Conservation (phyloP, 2,888 invertebrate species). For the Coleophora deauratella region DNA sequence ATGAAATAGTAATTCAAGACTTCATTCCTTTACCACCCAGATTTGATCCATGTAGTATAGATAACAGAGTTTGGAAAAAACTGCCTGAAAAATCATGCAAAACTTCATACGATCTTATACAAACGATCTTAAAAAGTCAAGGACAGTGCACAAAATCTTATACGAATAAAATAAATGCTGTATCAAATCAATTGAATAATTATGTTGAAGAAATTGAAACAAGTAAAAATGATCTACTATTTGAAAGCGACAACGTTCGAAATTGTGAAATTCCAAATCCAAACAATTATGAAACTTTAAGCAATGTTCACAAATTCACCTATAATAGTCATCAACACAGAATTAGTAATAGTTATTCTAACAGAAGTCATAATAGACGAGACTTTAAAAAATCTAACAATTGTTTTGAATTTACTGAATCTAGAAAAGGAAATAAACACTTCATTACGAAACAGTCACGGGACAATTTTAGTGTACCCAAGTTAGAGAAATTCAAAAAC, state of each 20-base stretch:
- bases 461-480: slow-evolving; percentile 26
- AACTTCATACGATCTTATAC: slow-evolving; percentile 45
- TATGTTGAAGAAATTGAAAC: neutral
- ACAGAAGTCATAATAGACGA: neutral
- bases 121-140: slow-evolving; percentile 34
- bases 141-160: slow-evolving; percentile 1
- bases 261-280: too few relatives aligned
- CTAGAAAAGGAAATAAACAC: slow-evolving; percentile 10
- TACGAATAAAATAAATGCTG: too few relatives aligned
- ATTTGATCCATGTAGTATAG: slow-evolving; percentile 1
- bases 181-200: neutral
- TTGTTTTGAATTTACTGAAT: slow-evolving; percentile 2
- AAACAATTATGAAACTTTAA: too few relatives aligned
- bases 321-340: slow-evolving; percentile 36
- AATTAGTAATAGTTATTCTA: slow-evolving; percentile 5
- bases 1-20: slow-evolving; percentile 22
- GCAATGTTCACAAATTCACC: slow-evolving; percentile 19
- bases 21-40: slow-evolving; percentile 13
- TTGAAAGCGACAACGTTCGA: too few relatives aligned
- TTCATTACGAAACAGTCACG: slow-evolving; percentile 33
- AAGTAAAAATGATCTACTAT: too few relatives aligned
- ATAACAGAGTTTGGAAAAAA: slow-evolving; percentile 1
- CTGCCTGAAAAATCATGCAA: slow-evolving; percentile 18
- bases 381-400: slow-evolving; percentile 3
- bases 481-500: slow-evolving; percentile 8